Percentiles rank a stretch among this genome's conserved stretches.
phyloP scores from a whole-genome alignment of 2,797 vertebrate species.

The Nothura maculosa region DNA sequence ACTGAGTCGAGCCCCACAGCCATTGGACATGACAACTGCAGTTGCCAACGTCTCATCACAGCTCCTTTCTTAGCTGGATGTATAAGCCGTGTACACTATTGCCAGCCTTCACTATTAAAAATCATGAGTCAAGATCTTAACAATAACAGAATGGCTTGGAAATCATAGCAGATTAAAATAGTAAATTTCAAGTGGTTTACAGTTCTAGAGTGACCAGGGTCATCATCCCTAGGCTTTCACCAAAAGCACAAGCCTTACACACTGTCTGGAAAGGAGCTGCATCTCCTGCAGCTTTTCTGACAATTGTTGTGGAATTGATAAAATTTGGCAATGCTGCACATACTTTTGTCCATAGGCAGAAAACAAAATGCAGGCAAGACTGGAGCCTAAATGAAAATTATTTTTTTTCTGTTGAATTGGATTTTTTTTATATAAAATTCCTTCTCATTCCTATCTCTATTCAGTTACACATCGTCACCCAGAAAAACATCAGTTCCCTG shows the following conservation, averaged over 20 bases:
- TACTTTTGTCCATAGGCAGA: not conserved
- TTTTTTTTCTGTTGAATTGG: constrained; percentile 7
- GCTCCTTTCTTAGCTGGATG: not conserved
- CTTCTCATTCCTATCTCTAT: not conserved
- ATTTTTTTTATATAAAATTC: not conserved
- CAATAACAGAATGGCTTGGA: not conserved
- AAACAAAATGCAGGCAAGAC: not conserved
- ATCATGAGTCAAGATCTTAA: not conserved
- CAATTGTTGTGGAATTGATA: not conserved
- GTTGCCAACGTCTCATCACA: not conserved
- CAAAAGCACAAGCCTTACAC: not conserved
- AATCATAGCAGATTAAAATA: not conserved
- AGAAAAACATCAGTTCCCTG: not conserved
- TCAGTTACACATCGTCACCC: not conserved
- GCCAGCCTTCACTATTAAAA: not conserved
- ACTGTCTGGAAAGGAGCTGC: not conserved
- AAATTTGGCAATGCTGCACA: not conserved
- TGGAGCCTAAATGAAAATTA: not conserved
- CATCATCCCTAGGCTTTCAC: not conserved
- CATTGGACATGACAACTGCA: not conserved
- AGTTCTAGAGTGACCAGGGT: not conserved
- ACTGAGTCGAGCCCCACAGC: not conserved
- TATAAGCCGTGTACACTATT: not conserved
- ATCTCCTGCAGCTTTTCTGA: not conserved
- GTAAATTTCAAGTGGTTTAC: not conserved